Evolutionary conservation across 2,113 vertebrate species (phyloP).

Genomic region (Salminus brasiliensis): DNA sequence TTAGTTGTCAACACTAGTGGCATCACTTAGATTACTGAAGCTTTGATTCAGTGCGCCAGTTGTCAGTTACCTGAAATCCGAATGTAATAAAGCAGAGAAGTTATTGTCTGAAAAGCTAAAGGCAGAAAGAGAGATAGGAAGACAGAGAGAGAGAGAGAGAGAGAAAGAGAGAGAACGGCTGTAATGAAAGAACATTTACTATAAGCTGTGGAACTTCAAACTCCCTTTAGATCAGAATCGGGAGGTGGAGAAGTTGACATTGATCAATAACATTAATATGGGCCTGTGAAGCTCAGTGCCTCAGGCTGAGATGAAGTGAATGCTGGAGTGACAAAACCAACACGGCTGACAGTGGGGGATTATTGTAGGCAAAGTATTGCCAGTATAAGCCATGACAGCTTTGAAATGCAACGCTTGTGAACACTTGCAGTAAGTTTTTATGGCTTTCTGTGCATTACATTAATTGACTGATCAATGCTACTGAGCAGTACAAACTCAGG

Average conservation of each 20-base stretch:
- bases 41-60: constrained; percentile 72
- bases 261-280: constrained; percentile 78
- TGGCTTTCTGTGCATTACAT: constrained; percentile 24
- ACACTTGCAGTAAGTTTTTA: constrained; percentile 24
- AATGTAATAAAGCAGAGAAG: constrained; percentile 73
- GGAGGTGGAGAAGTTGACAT: constrained; percentile 64
- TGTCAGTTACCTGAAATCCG: constrained; percentile 73
- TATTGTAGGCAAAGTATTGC: constrained; percentile 45
- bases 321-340: constrained; percentile 50
- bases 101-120: constrained; percentile 66
- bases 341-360: constrained; percentile 47
- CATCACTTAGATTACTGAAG: constrained; percentile 73
- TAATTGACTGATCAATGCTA: constrained; percentile 38
- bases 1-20: constrained; percentile 71
- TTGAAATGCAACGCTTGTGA: constrained; percentile 30
- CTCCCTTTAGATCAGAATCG: constrained; percentile 52
- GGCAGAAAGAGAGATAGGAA: constrained; percentile 49
- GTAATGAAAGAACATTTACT: constrained; percentile 61
- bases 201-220: constrained; percentile 36
- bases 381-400: constrained; percentile 21
- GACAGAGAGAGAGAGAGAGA: constrained; percentile 22
- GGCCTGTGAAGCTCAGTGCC: constrained; percentile 57
- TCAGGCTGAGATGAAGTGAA: constrained; percentile 58
- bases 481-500: background rate
- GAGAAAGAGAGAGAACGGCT: constrained; percentile 44